phyloP scores from a whole-genome alignment of 2,888 invertebrate species.

The Drosophila pseudotalamancana region DNA sequence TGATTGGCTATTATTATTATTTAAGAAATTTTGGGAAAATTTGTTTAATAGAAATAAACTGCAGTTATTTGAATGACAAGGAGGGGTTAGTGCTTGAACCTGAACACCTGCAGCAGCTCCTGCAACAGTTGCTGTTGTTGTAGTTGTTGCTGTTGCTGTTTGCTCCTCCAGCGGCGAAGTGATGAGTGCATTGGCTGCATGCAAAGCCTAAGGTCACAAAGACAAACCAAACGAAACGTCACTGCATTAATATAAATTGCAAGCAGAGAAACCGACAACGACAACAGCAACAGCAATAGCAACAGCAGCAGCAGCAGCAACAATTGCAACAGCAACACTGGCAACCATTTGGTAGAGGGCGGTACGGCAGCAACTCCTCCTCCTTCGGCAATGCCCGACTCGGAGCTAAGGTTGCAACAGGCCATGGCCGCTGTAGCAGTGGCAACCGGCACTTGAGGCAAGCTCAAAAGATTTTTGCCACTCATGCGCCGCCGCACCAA shows the following conservation, averaged over 20 bases:
- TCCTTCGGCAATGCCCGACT: no score
- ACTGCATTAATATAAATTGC: conserved; percentile 51
- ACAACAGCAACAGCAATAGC: conserved; percentile 7
- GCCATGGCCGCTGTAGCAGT: conserved; percentile 25
- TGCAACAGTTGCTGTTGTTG: conserved; percentile 9
- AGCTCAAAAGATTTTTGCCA: conserved; percentile 57
- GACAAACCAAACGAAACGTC: conserved; percentile 49
- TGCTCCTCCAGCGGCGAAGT: conserved; percentile 22
- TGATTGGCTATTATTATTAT: no score
- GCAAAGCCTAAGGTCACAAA: conserved; percentile 42
- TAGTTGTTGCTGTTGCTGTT: background rate
- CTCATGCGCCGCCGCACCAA: conserved; percentile 44
- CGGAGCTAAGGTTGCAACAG: conserved; percentile 21
- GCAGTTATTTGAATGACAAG: conserved; percentile 13
- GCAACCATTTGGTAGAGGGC: conserved; percentile 40
- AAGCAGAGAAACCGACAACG: conserved; percentile 51
- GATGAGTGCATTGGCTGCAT: conserved; percentile 47
- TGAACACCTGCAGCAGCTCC: conserved; percentile 2
- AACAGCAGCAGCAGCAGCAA: conserved; percentile 27
- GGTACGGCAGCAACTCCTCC: conserved; percentile 47
- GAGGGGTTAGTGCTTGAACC: background rate
- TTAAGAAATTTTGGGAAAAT: background rate
- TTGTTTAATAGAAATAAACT: background rate
- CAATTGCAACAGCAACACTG: conserved; percentile 1
- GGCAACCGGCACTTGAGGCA: conserved; percentile 42